These are phyloP conservation scores for Pseudomugil tenellus DNA, from an alignment of 2,797 vertebrate species.

Conservation along the genomic window DNA sequence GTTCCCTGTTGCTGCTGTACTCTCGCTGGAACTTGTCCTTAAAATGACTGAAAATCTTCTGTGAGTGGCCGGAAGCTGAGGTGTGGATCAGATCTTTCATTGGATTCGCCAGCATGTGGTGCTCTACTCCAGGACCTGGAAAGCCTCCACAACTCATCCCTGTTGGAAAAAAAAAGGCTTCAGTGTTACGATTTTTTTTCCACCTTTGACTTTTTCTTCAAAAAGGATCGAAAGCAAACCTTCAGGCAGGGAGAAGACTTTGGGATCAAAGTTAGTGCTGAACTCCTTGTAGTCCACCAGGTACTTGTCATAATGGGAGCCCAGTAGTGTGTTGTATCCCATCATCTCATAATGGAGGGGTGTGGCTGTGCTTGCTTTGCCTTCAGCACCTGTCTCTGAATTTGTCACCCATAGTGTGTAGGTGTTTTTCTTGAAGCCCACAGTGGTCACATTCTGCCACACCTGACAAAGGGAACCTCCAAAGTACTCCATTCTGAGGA, in stretches of 20 bases:
- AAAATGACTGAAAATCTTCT: slow-evolving; percentile 79
- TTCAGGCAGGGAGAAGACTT: slow-evolving; percentile 77
- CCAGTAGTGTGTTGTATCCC: slow-evolving; percentile 86
- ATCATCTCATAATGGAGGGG: slow-evolving; percentile 87
- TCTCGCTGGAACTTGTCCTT: slow-evolving; percentile 74
- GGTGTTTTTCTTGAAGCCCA: slow-evolving; percentile 82
- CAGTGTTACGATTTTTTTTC: not conserved
- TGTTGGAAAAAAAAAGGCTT: slow-evolving; percentile 33
- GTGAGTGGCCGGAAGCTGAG: slow-evolving; percentile 73
- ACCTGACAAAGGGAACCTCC: slow-evolving; percentile 81
- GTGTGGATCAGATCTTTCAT: slow-evolving; percentile 86
- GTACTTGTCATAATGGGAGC: slow-evolving; percentile 88
- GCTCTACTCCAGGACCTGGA: slow-evolving; percentile 81
- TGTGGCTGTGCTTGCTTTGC: slow-evolving; percentile 32
- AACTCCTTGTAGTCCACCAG: slow-evolving; percentile 84
- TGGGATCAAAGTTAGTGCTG: slow-evolving; percentile 66
- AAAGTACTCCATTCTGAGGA: slow-evolving; percentile 83
- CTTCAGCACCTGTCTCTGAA: slow-evolving; percentile 62
- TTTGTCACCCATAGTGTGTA: slow-evolving; percentile 86
- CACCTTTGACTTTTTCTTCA: not conserved
- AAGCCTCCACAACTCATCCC: slow-evolving; percentile 82
- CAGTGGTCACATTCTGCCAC: slow-evolving; percentile 83
- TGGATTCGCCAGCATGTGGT: slow-evolving; percentile 85
- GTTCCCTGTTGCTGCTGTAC: slow-evolving; percentile 73
- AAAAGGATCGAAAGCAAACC: slow-evolving; percentile 50